phyloP scores from a whole-genome alignment of 2,888 invertebrate species.

The Drosophila neotestacea region DNA sequence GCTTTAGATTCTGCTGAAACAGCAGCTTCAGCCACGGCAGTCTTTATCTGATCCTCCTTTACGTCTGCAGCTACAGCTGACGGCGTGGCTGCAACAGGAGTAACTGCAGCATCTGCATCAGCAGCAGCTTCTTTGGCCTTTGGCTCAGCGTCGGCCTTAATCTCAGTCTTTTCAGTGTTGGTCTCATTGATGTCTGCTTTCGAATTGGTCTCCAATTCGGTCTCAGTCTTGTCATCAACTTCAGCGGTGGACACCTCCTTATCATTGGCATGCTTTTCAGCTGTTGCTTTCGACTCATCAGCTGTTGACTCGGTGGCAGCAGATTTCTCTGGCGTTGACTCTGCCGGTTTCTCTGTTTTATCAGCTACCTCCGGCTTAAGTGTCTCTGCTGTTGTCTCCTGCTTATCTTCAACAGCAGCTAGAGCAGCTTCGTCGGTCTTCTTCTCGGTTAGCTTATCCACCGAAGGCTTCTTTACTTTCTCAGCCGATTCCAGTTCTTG shows the following conservation, averaged over 20 bases:
- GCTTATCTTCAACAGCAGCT: background rate
- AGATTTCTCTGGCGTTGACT: constrained; percentile 27
- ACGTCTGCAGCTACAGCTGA: constrained; percentile 23
- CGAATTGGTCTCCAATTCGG: constrained; percentile 28
- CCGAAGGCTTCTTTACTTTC: constrained; percentile 7
- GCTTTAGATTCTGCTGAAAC: constrained; percentile 2
- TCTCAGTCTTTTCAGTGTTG: constrained; percentile 64
- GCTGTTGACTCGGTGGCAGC: constrained; percentile 10
- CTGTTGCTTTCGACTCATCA: constrained; percentile 5
- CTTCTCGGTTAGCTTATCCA: constrained; percentile 8
- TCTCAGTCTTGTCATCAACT: constrained; percentile 40
- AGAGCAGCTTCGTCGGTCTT: constrained; percentile 11
- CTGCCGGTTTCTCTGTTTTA: constrained; percentile 16
- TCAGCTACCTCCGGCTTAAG: constrained; percentile 28
- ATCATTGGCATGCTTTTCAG: constrained; percentile 8
- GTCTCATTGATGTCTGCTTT: constrained; percentile 16
- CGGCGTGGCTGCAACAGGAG: constrained; percentile 6
- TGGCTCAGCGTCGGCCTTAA: constrained; percentile 12
- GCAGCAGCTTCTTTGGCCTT: constrained; percentile 6
- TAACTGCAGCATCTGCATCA: constrained; percentile 13
- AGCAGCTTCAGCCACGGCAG: constrained; percentile 11
- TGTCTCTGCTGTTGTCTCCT: constrained; percentile 3
- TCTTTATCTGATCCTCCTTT: constrained; percentile 23
- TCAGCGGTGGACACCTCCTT: constrained; percentile 15
- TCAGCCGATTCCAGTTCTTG: constrained; percentile 58